Evolutionary conservation across 92 coral and sea anemone species (phyloP).

Genomic region (Virgularia gustaviana): DNA sequence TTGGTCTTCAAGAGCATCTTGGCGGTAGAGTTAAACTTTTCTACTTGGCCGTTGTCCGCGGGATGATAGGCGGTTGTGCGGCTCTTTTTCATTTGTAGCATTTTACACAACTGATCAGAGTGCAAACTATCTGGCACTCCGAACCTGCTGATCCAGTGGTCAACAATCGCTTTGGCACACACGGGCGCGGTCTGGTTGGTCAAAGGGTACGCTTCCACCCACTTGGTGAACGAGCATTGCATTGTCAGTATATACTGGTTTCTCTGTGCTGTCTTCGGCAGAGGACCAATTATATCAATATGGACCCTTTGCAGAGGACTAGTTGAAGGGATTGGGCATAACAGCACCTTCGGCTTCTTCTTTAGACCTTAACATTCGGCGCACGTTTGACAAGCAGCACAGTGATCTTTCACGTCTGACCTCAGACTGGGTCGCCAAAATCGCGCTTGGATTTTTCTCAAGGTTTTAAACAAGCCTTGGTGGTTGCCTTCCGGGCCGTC

Average conservation of each 20-base stretch:
- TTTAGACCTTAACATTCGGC: constrained; percentile 40
- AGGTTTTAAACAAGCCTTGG: constrained; percentile 43
- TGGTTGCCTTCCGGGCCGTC: constrained; percentile 41
- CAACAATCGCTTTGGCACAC: neutral
- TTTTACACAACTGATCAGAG: neutral
- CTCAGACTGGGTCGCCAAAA: constrained; percentile 12
- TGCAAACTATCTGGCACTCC: neutral
- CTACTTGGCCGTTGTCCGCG: constrained; percentile 17
- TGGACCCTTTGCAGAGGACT: constrained; percentile 55
- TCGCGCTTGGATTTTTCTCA: constrained; percentile 27
- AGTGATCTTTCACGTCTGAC: constrained; percentile 39
- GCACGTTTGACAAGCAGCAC: constrained; percentile 49
- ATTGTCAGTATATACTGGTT: neutral
- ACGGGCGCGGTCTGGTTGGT: neutral
- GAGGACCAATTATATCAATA: constrained; percentile 50
- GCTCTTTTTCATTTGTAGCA: neutral
- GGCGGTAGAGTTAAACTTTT: constrained; percentile 8
- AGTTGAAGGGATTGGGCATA: constrained; percentile 43
- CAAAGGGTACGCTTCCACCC: neutral
- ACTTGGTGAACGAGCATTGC: neutral
- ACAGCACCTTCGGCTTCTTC: constrained; percentile 41
- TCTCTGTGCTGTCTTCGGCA: constrained; percentile 49
- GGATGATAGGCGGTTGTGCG: neutral
- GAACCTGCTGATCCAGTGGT: neutral
- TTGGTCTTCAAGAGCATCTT: constrained; percentile 35